Percentiles rank a stretch among this genome's conserved stretches.
Evolutionary conservation across 1,140 invertebrate genomes (phyloP).

Genomic region (Drosophila kikkawai): DNA sequence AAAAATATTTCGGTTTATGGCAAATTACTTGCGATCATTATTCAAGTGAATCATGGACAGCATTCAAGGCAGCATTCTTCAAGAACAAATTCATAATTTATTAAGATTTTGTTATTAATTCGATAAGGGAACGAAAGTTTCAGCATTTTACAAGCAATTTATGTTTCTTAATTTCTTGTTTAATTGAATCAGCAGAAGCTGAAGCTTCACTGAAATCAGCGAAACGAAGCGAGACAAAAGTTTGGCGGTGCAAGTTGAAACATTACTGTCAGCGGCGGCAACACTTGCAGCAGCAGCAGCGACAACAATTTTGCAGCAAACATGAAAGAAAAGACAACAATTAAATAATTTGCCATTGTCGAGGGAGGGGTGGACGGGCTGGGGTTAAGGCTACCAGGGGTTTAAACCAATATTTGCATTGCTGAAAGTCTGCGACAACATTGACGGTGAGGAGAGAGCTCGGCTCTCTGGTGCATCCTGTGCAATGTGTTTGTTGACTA

Average conservation of each 20-base stretch:
- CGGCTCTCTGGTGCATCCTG: neutral
- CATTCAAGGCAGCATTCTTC: conserved; percentile 2
- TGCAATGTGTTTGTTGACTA: conserved; percentile 50
- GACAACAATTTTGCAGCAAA: conserved; percentile 34
- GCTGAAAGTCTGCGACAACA: conserved; percentile 56
- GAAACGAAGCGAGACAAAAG: conserved; percentile 31
- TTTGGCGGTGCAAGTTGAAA: conserved; percentile 30
- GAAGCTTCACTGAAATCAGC: conserved; percentile 5
- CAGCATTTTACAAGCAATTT: conserved; percentile 16
- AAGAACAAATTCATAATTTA: conserved; percentile 9
- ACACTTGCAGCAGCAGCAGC: conserved; percentile 9
- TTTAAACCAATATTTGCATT: conserved; percentile 55
- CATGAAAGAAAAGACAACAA: conserved; percentile 47
- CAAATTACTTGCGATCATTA: conserved; percentile 15
- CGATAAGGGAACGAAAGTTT: conserved; percentile 26
- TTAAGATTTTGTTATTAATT: conserved; percentile 30
- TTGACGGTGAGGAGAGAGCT: conserved; percentile 12
- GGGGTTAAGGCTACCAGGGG: neutral
- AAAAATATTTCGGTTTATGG: conserved; percentile 18
- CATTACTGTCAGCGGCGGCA: conserved; percentile 24
- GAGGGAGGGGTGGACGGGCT: neutral
- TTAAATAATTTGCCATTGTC: conserved; percentile 49
- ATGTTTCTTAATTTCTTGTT: conserved; percentile 35
- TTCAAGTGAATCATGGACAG: neutral
- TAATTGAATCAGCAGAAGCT: conserved; percentile 52